Base-by-base conservation (phyloP, 2,113 vertebrate species). In the Psilopsiagon aymara region DNA sequence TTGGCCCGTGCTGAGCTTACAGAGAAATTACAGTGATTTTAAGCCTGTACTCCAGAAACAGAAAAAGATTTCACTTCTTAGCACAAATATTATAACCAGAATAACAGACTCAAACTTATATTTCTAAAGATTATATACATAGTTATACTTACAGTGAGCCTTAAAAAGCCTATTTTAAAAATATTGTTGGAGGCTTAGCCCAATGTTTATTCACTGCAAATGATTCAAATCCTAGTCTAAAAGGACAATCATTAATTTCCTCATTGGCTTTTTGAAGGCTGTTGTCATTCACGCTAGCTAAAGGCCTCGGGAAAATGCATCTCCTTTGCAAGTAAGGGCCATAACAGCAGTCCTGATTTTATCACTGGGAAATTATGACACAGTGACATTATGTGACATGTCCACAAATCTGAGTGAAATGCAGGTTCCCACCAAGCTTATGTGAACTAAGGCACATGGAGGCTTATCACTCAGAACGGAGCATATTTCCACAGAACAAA, bases 381-480 rank as follows among this genome's bases (percentile, higher is more conserved):
- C 20, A 18, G 10, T 62, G 86, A 64, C 0, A 0, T 41, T n/a
- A 57, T 3, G 8, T 79, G 5, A 82, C 2, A 4, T 4, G 6
- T 76, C 43, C 57, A 82, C 47, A 82, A 76, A 87, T 23, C 8
- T 9, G 13, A 46, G 15, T 31, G 60, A 83, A 75, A 90, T 73
- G 39, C 18, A 66, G 20, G 12, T 70, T 90, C 44, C 78, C 33
- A 19, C 27, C 11, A 39, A 51, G 59, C 6, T 47, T 62, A 16
- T 21, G 7, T 24, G 52, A 69, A 47, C 21, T 78, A 23, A 84
- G 49, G 8, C n/a, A 73, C 12, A 2, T 5, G 13, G 25, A 68
- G 7, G 24, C 28, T 79, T 73, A 33, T 13, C 7, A n/a, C 62
- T 71, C n/a, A 43, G 46, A 78, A 67, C 23, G 47, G 18, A 78